Percentiles rank a stretch among this genome's conserved stretches.
Conservation (phyloP, 1,140 invertebrate species). For the Philotrypesis tridentata region DNA sequence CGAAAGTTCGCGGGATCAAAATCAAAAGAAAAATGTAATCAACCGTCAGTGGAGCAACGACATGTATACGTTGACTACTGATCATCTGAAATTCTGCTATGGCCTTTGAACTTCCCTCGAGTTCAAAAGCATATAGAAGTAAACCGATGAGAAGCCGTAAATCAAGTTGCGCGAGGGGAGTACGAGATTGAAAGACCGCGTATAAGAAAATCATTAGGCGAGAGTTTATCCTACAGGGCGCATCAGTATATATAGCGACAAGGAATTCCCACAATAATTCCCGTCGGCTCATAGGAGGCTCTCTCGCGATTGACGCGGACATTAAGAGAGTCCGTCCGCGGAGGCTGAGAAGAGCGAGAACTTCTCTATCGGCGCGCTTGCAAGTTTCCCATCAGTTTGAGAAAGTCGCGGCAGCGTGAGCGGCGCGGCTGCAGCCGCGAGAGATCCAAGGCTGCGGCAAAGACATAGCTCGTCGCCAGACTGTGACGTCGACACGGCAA, state of each 20-base stretch:
- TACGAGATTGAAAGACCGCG: not conserved
- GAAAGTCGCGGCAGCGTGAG: too few species aligned
- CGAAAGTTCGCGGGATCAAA: too few species aligned
- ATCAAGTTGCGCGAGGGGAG: not conserved
- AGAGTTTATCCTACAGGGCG: not conserved
- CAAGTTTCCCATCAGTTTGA: not conserved
- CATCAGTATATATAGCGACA: not conserved
- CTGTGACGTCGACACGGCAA: not conserved
- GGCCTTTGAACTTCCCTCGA: too few species aligned
- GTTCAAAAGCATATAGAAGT: too few species aligned
- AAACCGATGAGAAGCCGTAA: too few species aligned
- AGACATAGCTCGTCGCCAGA: not conserved
- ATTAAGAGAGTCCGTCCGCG: not conserved
- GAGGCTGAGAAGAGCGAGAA: not conserved
- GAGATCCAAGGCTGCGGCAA: not conserved
- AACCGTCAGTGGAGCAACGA: too few species aligned
- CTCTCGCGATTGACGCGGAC: not conserved
- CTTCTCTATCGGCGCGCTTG: not conserved
- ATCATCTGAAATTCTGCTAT: too few species aligned
- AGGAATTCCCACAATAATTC: not conserved
- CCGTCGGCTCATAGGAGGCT: not conserved
- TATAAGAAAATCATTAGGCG: not conserved
- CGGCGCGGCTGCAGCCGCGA: too few species aligned
- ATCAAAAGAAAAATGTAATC: too few species aligned
- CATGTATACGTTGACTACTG: too few species aligned